Evolutionary conservation across 2,888 invertebrate genomes (phyloP).

Genomic region (Tridacna gigas): DNA sequence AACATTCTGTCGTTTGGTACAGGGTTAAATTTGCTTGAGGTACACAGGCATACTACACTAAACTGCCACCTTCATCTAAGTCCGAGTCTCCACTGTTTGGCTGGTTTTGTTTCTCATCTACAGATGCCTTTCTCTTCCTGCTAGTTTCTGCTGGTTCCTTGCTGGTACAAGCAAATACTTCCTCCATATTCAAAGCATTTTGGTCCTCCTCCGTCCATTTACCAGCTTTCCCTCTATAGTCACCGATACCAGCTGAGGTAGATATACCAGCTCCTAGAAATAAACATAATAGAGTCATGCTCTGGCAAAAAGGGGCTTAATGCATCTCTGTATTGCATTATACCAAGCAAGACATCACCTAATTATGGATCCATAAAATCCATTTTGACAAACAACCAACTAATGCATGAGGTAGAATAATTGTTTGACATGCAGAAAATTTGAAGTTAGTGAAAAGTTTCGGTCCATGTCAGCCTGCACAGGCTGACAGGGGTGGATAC

Average conservation of each 20-base stretch:
- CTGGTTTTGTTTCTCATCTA: slow-evolving; percentile 5
- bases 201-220: slow-evolving; percentile 81
- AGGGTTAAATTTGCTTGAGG: background rate
- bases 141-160: slow-evolving; percentile 11
- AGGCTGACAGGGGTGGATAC: no score
- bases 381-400: no score
- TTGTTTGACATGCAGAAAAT: no score
- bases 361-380: no score
- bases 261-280: slow-evolving; percentile 80
- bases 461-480: no score
- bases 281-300: no score
- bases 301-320: no score
- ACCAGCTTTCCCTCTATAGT: slow-evolving; percentile 79
- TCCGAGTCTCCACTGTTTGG: slow-evolving; percentile 10
- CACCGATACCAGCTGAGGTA: slow-evolving; percentile 80
- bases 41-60: background rate
- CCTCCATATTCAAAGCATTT: slow-evolving; percentile 52
- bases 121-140: background rate
- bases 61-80: slow-evolving; percentile 1
- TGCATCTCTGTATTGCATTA: no score
- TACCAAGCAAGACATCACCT: no score
- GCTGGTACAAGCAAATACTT: slow-evolving; percentile 39
- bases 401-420: no score
- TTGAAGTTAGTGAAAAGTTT: no score
- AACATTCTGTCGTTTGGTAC: background rate